A percentile compares a stretch with the other conserved stretches of the same genome.
These are phyloP conservation scores for Isichthys henryi DNA, from an alignment of 2,113 vertebrate genomes.

Conservation along the genomic window DNA sequence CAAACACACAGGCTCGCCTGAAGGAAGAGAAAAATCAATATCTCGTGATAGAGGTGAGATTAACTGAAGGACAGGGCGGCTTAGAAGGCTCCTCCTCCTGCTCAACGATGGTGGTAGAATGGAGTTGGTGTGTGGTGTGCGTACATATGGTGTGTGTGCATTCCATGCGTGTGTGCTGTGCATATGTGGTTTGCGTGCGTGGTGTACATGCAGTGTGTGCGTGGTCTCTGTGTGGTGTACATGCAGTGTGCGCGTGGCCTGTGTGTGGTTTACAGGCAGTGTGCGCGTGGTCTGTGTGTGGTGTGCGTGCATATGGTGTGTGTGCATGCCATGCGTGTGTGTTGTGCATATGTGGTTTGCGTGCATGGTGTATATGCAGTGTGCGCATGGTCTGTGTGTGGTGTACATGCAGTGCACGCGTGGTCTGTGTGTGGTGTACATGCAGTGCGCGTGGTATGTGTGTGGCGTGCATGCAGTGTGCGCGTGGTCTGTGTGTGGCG, in stretches of 20 bases:
- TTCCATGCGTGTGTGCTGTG: neutral
- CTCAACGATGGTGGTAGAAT: slow-evolving; percentile 26
- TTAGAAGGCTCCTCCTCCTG: slow-evolving; percentile 22
- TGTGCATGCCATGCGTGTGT: neutral
- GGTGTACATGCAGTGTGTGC: neutral
- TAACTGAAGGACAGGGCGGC: slow-evolving; percentile 24
- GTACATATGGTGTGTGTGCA: neutral
- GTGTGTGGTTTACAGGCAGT: neutral
- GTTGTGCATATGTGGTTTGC: neutral
- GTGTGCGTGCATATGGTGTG: too few relatives aligned
- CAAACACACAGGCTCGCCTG: neutral
- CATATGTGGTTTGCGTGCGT: neutral
- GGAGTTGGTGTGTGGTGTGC: neutral
- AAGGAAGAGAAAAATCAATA: slow-evolving; percentile 23
- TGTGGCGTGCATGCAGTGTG: neutral
- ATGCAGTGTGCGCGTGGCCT: too few relatives aligned
- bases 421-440: too few relatives aligned
- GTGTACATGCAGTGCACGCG: too few relatives aligned
- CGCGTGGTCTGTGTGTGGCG: neutral
- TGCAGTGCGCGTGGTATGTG: neutral
- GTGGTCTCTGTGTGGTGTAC: too few relatives aligned
- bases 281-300: too few relatives aligned
- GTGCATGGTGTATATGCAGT: neutral
- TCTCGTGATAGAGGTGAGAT: slow-evolving; percentile 32
- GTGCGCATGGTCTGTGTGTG: neutral